Conservation (phyloP, 2,888 invertebrate genomes). For the Slavum lentiscoides region DNA sequence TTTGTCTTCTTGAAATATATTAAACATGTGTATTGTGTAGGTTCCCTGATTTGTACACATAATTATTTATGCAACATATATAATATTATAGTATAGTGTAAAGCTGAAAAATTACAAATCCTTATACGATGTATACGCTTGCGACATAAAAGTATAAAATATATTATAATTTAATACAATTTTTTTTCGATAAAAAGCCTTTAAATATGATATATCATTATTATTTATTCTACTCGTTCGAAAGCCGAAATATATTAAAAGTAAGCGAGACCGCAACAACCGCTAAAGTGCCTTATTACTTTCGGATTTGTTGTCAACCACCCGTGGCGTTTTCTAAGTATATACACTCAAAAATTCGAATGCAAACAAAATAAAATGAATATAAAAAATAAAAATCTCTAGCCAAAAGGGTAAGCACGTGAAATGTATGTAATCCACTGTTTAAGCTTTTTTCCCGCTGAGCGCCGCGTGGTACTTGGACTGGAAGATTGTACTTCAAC, state of each 20-base stretch:
- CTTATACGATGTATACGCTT: no score
- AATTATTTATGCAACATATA: no score
- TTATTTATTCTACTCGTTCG: not conserved
- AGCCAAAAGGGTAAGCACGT: conserved; percentile 14
- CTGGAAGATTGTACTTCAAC: conserved; percentile 26
- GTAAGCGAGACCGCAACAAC: not conserved
- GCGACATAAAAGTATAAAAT: no score
- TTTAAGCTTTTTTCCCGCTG: conserved; percentile 41
- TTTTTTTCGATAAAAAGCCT: conserved; percentile 1
- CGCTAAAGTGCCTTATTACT: conserved; percentile 49
- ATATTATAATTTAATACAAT: no score
- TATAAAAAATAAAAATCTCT: not conserved
- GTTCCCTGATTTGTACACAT: no score
- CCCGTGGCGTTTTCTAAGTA: conserved; percentile 37
- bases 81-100: no score
- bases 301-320: conserved; percentile 52
- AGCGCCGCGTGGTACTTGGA: conserved; percentile 21
- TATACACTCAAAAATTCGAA: conserved; percentile 18
- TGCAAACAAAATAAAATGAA: conserved; percentile 35
- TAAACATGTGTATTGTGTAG: no score
- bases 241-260: conserved; percentile 7
- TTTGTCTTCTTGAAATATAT: no score
- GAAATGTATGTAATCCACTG: conserved; percentile 16
- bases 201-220: conserved; percentile 4
- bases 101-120: no score